Percentiles rank a stretch among this genome's conserved stretches.
phyloP scores from a whole-genome alignment of 2,888 invertebrate species.

The Idaea aversata region DNA sequence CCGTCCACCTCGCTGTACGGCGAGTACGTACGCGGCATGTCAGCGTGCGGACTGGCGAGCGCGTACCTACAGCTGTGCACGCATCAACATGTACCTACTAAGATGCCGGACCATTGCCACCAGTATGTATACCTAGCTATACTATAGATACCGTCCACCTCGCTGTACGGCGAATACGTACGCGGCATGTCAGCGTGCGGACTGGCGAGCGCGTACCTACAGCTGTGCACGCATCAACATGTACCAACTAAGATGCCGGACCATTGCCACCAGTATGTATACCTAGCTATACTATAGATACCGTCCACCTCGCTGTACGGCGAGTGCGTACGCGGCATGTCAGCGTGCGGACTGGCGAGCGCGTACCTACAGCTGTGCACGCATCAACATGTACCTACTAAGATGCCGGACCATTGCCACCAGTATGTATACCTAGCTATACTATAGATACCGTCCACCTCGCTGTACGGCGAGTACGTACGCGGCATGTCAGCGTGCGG shows the following conservation, averaged over 20 bases:
- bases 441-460: too few species aligned
- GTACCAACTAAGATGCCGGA: conserved; percentile 90
- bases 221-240: conserved; percentile 86
- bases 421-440: conserved; percentile 83
- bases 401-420: conserved; percentile 90
- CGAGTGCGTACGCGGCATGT: too few species aligned
- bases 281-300: neutral
- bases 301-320: neutral
- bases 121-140: conserved; percentile 78
- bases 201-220: conserved; percentile 82
- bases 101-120: conserved; percentile 90
- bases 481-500: too few species aligned
- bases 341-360: neutral
- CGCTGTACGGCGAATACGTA: conserved; percentile 57
- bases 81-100: conserved; percentile 86
- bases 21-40: conserved; percentile 76
- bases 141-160: neutral
- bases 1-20: neutral
- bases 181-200: conserved; percentile 54
- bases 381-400: conserved; percentile 86
- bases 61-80: conserved; percentile 91
- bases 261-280: conserved; percentile 86
- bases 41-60: neutral
- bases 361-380: conserved; percentile 54
- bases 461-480: too few species aligned